These are phyloP conservation scores for Scaptodrosophila latifasciaeformis DNA, from an alignment of 2,888 invertebrate genomes.

Conservation along the genomic window DNA sequence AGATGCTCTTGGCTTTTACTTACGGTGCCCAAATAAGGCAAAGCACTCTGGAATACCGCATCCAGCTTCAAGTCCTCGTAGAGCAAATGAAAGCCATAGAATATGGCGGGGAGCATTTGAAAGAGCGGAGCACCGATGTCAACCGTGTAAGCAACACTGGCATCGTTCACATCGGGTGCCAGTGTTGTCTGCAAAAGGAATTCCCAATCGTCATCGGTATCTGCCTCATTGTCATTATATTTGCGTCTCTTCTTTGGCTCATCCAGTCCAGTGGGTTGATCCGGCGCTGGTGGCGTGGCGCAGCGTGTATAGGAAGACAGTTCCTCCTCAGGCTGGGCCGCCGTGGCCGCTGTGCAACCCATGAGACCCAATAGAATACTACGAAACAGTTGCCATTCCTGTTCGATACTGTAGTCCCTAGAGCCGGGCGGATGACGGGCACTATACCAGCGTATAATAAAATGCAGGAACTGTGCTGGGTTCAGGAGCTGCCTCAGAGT, in stretches of 20 bases:
- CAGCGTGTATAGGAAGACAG: conserved; percentile 44
- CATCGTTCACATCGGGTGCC: conserved; percentile 44
- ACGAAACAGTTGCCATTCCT: conserved; percentile 88
- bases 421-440: conserved; percentile 91
- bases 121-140: conserved; percentile 81
- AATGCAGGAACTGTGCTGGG: conserved; percentile 83
- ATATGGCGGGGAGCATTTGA: conserved; percentile 82
- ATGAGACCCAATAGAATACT: conserved; percentile 76
- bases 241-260: conserved; percentile 83
- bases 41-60: conserved; percentile 80
- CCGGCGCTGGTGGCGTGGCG: conserved; percentile 33
- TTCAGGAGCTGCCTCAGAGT: conserved; percentile 85
- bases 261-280: conserved; percentile 75
- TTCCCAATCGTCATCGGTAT: conserved; percentile 89
- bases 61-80: conserved; percentile 94
- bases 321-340: conserved; percentile 23
- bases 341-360: conserved; percentile 62
- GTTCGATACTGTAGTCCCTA: conserved; percentile 82
- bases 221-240: conserved; percentile 80
- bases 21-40: conserved; percentile 80
- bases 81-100: conserved; percentile 88
- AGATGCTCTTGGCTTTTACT: conserved; percentile 6
- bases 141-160: conserved; percentile 47
- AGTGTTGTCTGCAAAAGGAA: conserved; percentile 74
- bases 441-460: conserved; percentile 85